Evolutionary conservation across 2,113 vertebrate species (phyloP).

Genomic region (Micromys minutus): DNA sequence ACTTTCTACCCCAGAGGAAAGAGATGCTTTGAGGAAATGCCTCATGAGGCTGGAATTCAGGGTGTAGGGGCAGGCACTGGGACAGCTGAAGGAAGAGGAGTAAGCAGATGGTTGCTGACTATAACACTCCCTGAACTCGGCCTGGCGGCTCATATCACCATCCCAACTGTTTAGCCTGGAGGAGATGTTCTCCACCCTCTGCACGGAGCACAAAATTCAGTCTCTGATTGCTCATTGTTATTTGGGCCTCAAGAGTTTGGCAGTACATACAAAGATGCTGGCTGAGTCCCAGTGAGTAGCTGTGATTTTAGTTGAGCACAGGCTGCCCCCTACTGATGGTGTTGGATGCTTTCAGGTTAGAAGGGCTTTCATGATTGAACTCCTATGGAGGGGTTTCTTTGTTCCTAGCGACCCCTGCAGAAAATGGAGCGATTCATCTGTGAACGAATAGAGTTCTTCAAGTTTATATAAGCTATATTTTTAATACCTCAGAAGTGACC

Average conservation of each 20-base stretch:
- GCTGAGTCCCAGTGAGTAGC: background rate
- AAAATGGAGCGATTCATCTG: background rate
- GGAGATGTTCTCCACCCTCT: background rate
- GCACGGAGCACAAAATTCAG: conserved; percentile 1
- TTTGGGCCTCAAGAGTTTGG: background rate
- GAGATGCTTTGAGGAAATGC: background rate
- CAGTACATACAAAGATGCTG: background rate
- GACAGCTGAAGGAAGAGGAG: background rate
- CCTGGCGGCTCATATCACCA: background rate
- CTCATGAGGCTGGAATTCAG: background rate
- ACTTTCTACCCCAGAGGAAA: background rate
- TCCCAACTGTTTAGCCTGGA: background rate
- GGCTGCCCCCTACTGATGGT: conserved; percentile 67
- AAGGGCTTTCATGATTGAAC: background rate
- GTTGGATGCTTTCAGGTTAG: background rate
- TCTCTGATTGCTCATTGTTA: background rate
- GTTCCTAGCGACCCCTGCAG: background rate
- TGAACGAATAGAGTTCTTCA: background rate
- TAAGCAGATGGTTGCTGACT: background rate
- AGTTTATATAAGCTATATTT: background rate
- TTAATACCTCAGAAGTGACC: conserved; percentile 17
- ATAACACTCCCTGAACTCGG: background rate
- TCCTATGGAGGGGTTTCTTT: background rate
- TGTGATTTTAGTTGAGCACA: conserved; percentile 46
- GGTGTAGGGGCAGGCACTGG: background rate